These are phyloP conservation scores for Xanthia togata DNA, from an alignment of 2,888 invertebrate genomes.

Conservation along the genomic window DNA sequence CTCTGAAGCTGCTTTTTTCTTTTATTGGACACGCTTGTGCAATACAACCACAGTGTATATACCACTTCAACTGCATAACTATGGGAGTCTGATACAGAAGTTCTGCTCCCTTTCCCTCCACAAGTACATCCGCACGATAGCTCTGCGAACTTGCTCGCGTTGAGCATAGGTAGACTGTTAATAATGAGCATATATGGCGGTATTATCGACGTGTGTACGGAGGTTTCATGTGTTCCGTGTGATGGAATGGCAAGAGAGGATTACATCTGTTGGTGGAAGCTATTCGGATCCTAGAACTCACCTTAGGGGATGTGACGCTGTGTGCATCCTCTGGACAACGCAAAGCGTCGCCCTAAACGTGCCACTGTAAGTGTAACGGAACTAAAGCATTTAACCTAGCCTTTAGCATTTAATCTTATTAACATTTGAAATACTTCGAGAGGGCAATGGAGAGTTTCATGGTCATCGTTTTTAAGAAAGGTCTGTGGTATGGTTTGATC, in stretches of 20 bases:
- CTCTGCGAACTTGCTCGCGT: slow-evolving; percentile 2
- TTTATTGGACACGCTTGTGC: slow-evolving; percentile 1
- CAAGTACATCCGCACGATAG: background rate
- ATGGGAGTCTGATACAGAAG: background rate
- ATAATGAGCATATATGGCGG: background rate
- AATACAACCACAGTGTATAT: background rate
- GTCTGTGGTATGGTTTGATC: background rate
- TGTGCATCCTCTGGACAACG: slow-evolving; percentile 17
- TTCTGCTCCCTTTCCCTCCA: background rate
- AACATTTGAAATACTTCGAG: background rate
- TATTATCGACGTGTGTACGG: background rate
- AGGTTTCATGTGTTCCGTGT: slow-evolving; percentile 1
- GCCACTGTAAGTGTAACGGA: slow-evolving; percentile 33
- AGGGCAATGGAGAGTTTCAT: background rate
- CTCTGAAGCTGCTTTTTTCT: background rate
- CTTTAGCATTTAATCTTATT: background rate
- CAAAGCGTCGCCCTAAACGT: slow-evolving; percentile 22
- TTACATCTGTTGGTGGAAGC: slow-evolving; percentile 18
- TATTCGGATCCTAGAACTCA: background rate
- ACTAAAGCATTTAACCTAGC: slow-evolving; percentile 8
- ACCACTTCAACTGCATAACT: background rate
- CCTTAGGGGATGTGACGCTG: slow-evolving; percentile 13
- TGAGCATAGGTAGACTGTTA: background rate
- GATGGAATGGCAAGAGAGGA: slow-evolving; percentile 7
- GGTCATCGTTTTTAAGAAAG: background rate